A percentile compares a stretch with the other conserved stretches of the same genome.
These are phyloP conservation scores for Cryptus armator DNA, from an alignment of 2,888 invertebrate genomes.

Conservation along the genomic window DNA sequence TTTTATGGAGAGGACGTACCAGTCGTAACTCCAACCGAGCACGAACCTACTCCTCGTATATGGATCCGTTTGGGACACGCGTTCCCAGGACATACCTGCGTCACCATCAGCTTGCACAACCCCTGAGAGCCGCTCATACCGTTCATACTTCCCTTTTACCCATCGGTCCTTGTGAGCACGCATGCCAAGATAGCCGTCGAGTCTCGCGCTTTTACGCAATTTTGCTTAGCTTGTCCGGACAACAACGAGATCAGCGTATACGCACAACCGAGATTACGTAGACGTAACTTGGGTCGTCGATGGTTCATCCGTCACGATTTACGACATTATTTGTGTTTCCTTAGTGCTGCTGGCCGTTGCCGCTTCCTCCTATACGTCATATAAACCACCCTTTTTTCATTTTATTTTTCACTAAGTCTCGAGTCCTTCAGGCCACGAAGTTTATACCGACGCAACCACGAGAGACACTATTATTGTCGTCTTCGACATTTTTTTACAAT, in stretches of 20 bases:
- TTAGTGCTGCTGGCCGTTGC: conserved; percentile 19
- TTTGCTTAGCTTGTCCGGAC: conserved; percentile 13
- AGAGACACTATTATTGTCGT: background rate
- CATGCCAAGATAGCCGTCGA: conserved; percentile 26
- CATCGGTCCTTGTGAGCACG: background rate
- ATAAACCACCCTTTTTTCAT: background rate
- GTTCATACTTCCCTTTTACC: conserved; percentile 4
- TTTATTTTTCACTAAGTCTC: background rate
- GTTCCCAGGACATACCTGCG: conserved; percentile 8
- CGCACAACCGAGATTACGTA: conserved; percentile 1
- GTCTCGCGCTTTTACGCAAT: conserved; percentile 19
- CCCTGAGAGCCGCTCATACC: conserved; percentile 19
- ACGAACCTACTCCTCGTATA: conserved; percentile 20
- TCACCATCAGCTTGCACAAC: conserved; percentile 7
- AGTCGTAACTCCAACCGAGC: conserved; percentile 45
- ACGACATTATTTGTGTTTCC: conserved; percentile 62
- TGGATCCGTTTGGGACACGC: conserved; percentile 34
- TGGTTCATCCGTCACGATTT: conserved; percentile 62
- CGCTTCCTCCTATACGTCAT: background rate
- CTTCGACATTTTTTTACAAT: background rate
- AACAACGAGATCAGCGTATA: conserved; percentile 23
- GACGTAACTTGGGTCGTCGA: conserved; percentile 23
- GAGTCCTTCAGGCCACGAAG: background rate
- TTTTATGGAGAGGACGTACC: conserved; percentile 67
- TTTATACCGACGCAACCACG: background rate